phyloP scores from a whole-genome alignment of 2,888 invertebrate species.

The Rhagophthalmus giganteus region DNA sequence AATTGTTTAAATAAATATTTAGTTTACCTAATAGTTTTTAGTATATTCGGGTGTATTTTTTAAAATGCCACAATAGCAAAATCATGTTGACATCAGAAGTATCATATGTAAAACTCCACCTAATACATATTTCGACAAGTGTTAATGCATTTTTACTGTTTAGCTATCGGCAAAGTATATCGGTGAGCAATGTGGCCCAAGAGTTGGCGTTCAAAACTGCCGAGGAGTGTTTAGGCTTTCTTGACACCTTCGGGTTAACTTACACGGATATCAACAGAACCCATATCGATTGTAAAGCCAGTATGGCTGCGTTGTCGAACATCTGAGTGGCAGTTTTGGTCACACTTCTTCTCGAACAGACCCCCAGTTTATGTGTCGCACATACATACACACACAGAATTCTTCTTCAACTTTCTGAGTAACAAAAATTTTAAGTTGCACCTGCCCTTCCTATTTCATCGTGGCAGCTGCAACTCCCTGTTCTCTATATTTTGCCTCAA shows the following conservation, averaged over 20 bases:
- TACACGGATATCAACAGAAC: conserved; percentile 70
- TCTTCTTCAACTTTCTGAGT: neutral
- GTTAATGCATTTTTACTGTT: conserved; percentile 41
- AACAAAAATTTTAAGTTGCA: too few relatives aligned
- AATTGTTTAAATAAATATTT: too few relatives aligned
- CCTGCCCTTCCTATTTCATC: neutral
- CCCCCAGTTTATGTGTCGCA: too few relatives aligned
- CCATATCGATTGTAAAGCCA: conserved; percentile 89
- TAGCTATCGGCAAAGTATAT: conserved; percentile 94
- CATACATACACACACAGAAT: neutral
- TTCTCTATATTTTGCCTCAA: neutral
- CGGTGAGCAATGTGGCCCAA: conserved; percentile 81
- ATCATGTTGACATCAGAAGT: too few relatives aligned
- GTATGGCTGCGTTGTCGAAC: conserved; percentile 63
- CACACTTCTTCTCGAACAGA: too few relatives aligned
- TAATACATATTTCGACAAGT: neutral
- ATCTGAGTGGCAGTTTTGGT: conserved; percentile 42
- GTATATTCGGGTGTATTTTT: neutral
- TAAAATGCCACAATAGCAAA: conserved; percentile 6
- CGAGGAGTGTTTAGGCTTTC: conserved; percentile 86
- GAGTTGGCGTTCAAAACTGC: conserved; percentile 86
- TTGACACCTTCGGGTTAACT: conserved; percentile 77
- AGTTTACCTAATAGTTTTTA: neutral
- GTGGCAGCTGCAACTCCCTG: too few relatives aligned
- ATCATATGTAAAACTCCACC: neutral